Evolutionary conservation across 2,888 invertebrate genomes (phyloP), one percentile per base, ranked within the genome.

Genomic region (Pristionchus fissidentatus): DNA sequence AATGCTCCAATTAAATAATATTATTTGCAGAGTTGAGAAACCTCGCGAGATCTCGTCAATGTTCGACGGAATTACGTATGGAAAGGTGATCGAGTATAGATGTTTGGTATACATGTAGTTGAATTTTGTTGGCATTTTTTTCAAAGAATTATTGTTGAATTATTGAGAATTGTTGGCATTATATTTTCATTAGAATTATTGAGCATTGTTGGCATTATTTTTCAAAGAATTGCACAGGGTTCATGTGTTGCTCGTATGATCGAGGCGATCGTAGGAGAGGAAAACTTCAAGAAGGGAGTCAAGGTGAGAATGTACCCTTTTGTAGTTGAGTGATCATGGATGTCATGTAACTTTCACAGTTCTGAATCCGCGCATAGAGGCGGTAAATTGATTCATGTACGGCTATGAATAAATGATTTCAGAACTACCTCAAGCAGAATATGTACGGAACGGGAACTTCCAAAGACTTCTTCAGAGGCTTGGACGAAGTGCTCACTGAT

Each of bases 41-140:
- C 70, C 70, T n/a, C 70, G 70, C 4, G 83, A 83, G 55, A 83
- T 83, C 41, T 52, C 49, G 8, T 52, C 70, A 5, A 49, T 83
- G 35, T 96, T 96, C 90, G 96, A 96, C 92, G 94, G 95, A 84
- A 97, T 97, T 88, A 96, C 96, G 0, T 97, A 97, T 92, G 95
- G 95, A 79, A 97, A 97, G 94, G 96, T 81, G 0, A n/a, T n/a
- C 19, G n/a, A 35, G 29, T 29, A 19, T n/a, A 35, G 4, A 7
- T 60, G n/a, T n/a, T n/a, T n/a, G n/a, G n/a, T n/a, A n/a, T n/a
- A n/a, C n/a, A n/a, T n/a, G n/a, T n/a, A 46, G 0, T 49, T 38
- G 49, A 49, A 32, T n/a, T n/a, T n/a, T n/a, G n/a, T n/a, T n/a
- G n/a, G n/a, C n/a, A n/a, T n/a, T n/a, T n/a, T n/a, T n/a, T n/a